Conservation (phyloP, 2,113 vertebrate genomes). For the Atrichornis clamosus region DNA sequence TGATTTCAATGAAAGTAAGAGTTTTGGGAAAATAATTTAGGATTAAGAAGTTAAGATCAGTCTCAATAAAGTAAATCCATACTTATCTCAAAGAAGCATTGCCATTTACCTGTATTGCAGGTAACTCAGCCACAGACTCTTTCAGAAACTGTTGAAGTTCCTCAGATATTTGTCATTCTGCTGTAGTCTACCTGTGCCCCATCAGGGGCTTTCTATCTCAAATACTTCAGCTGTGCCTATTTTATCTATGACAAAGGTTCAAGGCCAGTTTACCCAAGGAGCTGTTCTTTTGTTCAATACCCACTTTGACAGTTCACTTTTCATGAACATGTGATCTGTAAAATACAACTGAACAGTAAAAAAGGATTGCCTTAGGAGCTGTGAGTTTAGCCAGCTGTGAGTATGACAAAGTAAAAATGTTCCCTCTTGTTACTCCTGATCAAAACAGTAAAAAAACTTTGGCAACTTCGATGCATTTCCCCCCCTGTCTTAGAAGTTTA, state of each 20-base stretch:
- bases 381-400: not conserved
- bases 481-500: not conserved
- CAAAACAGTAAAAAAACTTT: not conserved
- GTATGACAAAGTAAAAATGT: not conserved
- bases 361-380: not conserved
- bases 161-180: not conserved
- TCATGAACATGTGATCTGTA: not conserved
- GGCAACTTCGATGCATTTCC: not conserved
- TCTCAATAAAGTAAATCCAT: not conserved
- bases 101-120: not conserved
- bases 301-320: not conserved
- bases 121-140: not conserved
- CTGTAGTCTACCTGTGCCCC: not conserved
- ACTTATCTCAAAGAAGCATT: not conserved
- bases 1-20: not conserved
- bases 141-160: not conserved
- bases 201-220: not conserved
- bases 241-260: not conserved
- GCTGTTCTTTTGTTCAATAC: not conserved
- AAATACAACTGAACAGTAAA: not conserved
- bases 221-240: not conserved
- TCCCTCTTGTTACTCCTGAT: not conserved
- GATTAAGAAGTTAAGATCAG: not conserved
- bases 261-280: not conserved
- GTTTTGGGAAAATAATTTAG: not conserved